These are phyloP conservation scores for Campoletis raptor DNA, from an alignment of 2,888 invertebrate species.

Conservation along the genomic window DNA sequence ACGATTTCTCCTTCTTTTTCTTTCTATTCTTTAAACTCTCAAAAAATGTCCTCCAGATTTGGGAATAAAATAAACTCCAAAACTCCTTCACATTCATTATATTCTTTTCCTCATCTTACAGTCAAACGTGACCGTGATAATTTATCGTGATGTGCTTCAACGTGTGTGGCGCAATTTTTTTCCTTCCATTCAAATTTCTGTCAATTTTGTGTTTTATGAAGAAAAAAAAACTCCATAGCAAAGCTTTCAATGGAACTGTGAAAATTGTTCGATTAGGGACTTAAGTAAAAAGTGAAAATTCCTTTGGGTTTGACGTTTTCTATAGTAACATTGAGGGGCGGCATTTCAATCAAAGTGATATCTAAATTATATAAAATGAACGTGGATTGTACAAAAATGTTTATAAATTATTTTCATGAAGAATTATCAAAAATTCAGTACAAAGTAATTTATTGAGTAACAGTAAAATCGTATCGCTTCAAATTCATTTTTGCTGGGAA, in stretches of 20 bases:
- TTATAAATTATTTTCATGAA: not conserved
- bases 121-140: constrained; percentile 50
- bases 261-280: not conserved
- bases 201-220: not conserved
- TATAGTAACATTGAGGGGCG: too few species aligned
- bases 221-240: not conserved
- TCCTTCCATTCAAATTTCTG: not conserved
- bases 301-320: too few species aligned
- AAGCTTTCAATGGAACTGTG: not conserved
- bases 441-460: not conserved
- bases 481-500: not conserved
- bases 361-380: not conserved
- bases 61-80: constrained; percentile 20
- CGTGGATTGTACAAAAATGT: not conserved
- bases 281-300: not conserved
- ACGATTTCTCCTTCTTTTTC: constrained; percentile 34
- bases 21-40: constrained; percentile 53
- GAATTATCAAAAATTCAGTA: not conserved
- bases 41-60: constrained; percentile 22
- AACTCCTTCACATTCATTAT: constrained; percentile 39
- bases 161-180: constrained; percentile 43
- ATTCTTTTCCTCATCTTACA: constrained; percentile 8
- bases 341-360: not conserved
- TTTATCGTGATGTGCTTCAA: constrained; percentile 51
- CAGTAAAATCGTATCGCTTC: not conserved